Conservation (phyloP, 1,140 invertebrate species). For the Hylyphantes graminicola region DNA sequence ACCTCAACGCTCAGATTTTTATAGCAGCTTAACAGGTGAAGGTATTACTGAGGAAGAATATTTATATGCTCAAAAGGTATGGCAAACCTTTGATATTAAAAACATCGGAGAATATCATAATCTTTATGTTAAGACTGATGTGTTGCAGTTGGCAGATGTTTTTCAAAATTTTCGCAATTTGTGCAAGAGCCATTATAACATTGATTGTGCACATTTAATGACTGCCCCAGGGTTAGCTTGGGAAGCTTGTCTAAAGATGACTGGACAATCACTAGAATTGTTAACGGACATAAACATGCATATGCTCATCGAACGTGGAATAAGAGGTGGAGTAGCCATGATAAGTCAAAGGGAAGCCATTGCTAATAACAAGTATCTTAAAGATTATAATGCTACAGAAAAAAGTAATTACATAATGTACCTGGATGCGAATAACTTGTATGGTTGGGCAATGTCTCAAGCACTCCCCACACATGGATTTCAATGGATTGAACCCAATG, state of each 20-base stretch:
- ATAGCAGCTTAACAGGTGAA: too few species aligned
- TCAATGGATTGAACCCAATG: neutral
- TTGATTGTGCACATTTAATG: neutral
- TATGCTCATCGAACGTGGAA: slow-evolving; percentile 34
- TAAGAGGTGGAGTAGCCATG: slow-evolving; percentile 64
- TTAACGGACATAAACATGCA: slow-evolving; percentile 12
- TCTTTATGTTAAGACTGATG: neutral
- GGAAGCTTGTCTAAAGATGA: neutral
- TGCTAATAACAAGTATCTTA: slow-evolving; percentile 63
- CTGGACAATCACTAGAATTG: neutral
- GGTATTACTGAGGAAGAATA: too few species aligned
- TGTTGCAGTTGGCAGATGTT: neutral
- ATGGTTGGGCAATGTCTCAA: slow-evolving; percentile 44
- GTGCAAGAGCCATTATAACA: neutral
- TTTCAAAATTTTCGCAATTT: neutral
- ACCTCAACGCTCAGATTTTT: too few species aligned
- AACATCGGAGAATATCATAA: neutral
- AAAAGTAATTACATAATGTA: neutral
- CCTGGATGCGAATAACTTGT: neutral
- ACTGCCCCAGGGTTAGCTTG: neutral
- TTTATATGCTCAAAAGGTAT: neutral
- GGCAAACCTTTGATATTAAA: neutral
- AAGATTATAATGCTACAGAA: neutral
- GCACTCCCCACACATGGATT: neutral
- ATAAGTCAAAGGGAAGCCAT: slow-evolving; percentile 60